These are phyloP conservation scores for Stigmatopora argus DNA, from an alignment of 2,113 vertebrate genomes.

Conservation along the genomic window DNA sequence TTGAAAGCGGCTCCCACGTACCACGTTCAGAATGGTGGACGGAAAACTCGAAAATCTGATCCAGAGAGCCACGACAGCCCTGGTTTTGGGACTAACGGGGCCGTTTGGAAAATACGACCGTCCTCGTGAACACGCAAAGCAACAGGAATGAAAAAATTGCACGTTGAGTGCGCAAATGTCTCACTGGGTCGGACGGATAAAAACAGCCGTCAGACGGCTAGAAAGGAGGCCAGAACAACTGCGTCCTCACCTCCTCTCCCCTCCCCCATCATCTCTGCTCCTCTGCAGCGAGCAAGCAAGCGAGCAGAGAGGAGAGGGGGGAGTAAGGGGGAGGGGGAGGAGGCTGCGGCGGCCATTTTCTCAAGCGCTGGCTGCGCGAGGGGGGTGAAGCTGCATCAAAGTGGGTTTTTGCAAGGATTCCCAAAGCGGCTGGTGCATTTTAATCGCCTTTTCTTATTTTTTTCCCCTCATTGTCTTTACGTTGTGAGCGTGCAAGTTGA, in stretches of 20 bases:
- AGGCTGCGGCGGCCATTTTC: constrained; percentile 67
- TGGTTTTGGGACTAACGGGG: constrained; percentile 21
- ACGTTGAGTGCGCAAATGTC: background rate
- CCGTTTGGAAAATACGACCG: no score
- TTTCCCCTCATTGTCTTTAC: constrained; percentile 5
- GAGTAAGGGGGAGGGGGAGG: constrained; percentile 31
- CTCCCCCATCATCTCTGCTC: constrained; percentile 50
- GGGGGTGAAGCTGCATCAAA: background rate
- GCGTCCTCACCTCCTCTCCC: constrained; percentile 43
- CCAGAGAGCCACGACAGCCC: no score
- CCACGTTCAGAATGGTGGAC: constrained; percentile 14
- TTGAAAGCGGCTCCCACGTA: background rate
- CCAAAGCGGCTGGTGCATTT: background rate
- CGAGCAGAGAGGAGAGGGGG: constrained; percentile 54
- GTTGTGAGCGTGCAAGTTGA: constrained; percentile 16
- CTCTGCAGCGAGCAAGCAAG: constrained; percentile 60
- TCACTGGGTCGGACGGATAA: background rate
- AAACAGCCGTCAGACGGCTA: constrained; percentile 5
- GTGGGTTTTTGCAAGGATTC: background rate
- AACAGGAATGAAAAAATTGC: background rate
- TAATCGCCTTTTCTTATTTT: constrained; percentile 4
- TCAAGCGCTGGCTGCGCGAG: constrained; percentile 34
- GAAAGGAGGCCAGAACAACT: constrained; percentile 23
- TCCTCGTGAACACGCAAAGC: background rate
- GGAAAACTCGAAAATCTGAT: background rate